Evolutionary conservation across 2,113 vertebrate genomes (phyloP).

Genomic region (Pomatorhinus ruficollis): DNA sequence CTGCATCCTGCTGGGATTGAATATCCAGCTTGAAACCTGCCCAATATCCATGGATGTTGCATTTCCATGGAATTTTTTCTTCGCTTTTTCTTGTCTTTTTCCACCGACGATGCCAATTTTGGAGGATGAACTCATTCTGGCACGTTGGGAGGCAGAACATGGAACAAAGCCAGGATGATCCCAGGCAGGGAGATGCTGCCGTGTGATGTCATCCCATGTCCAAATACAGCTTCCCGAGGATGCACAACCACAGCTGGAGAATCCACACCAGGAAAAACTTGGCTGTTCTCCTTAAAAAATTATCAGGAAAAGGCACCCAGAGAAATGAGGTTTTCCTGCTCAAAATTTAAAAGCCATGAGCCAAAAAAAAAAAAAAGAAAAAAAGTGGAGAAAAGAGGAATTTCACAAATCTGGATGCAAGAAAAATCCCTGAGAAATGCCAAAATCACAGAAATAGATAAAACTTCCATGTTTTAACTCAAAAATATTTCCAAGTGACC

Average conservation of each 20-base stretch:
- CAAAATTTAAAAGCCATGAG: neutral
- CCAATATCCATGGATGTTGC: accelerated
- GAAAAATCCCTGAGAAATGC: neutral
- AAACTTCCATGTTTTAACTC: accelerated
- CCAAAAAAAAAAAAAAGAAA: neutral
- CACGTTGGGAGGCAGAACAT: accelerated
- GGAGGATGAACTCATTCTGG: accelerated
- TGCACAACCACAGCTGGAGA: neutral
- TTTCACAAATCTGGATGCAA: neutral
- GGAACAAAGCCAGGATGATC: accelerated
- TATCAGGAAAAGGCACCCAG: neutral
- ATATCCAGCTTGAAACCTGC: accelerated
- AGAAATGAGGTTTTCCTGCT: neutral
- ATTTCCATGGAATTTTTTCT: neutral
- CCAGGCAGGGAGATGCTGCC: neutral
- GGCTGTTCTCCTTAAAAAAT: neutral
- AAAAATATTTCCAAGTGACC: neutral
- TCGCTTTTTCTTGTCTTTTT: neutral
- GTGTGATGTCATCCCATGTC: neutral
- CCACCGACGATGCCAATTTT: accelerated
- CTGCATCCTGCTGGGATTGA: neutral
- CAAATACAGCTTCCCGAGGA: accelerated
- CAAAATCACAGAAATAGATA: neutral
- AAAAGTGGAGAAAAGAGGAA: neutral
- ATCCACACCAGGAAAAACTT: neutral